Conservation (phyloP, 2,888 invertebrate genomes). For the Steinernema hermaphroditum region DNA sequence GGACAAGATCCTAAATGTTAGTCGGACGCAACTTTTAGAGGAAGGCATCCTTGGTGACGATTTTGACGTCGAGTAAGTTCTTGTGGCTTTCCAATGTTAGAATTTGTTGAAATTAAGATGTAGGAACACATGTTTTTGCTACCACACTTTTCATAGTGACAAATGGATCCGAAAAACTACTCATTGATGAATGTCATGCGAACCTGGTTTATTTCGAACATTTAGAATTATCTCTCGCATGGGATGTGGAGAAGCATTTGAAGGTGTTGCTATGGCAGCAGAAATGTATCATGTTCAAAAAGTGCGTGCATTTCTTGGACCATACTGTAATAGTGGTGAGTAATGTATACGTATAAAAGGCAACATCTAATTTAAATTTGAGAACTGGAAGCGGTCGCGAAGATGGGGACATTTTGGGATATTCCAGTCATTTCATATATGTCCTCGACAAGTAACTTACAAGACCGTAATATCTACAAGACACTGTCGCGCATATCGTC, state of each 20-base stretch:
- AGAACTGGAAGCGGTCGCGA: constrained; percentile 63
- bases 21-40: constrained; percentile 45
- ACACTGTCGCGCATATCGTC: constrained; percentile 54
- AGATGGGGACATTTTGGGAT: constrained; percentile 65
- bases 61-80: constrained; percentile 45
- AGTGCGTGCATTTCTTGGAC: constrained; percentile 62
- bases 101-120: too few species aligned
- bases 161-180: too few species aligned
- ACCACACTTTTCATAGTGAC: too few species aligned
- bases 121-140: too few species aligned
- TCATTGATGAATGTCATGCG: too few species aligned
- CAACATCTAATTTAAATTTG: too few species aligned
- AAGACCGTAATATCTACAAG: constrained; percentile 56
- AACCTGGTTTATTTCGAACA: too few species aligned
- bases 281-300: constrained; percentile 63
- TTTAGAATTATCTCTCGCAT: constrained; percentile 17
- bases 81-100: too few species aligned
- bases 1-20: constrained; percentile 48
- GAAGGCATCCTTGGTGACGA: constrained; percentile 49
- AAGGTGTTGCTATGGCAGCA: constrained; percentile 64
- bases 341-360: background rate
- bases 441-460: constrained; percentile 52
- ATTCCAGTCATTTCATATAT: constrained; percentile 63
- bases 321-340: constrained; percentile 60
- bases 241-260: constrained; percentile 63